A percentile compares a stretch with the other conserved stretches of the same genome.
phyloP scores from a whole-genome alignment of 2,797 vertebrate genomes.

The Silurus lanzhouensis region DNA sequence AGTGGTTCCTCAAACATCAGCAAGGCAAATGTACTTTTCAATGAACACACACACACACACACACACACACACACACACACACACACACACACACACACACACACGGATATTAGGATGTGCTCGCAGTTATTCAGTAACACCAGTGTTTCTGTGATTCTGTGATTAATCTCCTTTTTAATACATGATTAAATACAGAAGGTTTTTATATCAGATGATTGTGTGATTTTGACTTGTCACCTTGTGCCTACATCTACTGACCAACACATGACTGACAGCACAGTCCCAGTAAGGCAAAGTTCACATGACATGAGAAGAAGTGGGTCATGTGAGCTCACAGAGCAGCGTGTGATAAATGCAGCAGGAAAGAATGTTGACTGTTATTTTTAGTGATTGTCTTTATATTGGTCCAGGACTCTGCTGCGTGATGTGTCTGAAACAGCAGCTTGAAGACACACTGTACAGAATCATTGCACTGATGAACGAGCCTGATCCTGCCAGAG shows the following conservation, averaged over 20 bases:
- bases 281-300: slow-evolving; percentile 21
- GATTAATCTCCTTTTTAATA: background rate
- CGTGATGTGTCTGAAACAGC: background rate
- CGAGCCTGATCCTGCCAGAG: background rate
- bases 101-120: background rate
- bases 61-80: background rate
- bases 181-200: background rate
- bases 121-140: background rate
- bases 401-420: background rate
- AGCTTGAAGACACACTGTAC: background rate
- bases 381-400: slow-evolving; percentile 6
- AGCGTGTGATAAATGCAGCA: slow-evolving; percentile 4
- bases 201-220: background rate
- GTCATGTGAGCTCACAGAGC: slow-evolving; percentile 4
- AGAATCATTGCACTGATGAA: slow-evolving; percentile 20
- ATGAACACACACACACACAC: slow-evolving; percentile 7
- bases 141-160: background rate
- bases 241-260: slow-evolving; percentile 27
- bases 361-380: slow-evolving; percentile 18
- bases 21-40: slow-evolving; percentile 10
- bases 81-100: background rate
- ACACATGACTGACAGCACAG: slow-evolving; percentile 34
- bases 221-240: background rate
- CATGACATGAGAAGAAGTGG: background rate
- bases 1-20: slow-evolving; percentile 37